Percentiles rank a stretch among this genome's conserved stretches.
Evolutionary conservation across 2,113 vertebrate species (phyloP).

Genomic region (Panthera leo): DNA sequence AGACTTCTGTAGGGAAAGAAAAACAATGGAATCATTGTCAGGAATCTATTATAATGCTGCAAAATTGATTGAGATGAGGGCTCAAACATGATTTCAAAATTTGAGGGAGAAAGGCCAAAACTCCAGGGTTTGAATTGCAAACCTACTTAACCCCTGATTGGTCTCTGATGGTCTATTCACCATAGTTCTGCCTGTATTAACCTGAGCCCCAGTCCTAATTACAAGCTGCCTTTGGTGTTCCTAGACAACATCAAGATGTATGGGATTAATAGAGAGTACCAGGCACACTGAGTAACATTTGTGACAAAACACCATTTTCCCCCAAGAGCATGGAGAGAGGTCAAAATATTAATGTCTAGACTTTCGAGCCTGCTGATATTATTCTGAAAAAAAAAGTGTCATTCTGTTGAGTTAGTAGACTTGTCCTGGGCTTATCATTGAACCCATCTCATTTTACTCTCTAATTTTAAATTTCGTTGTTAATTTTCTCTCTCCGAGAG

Average conservation of each 20-base stretch:
- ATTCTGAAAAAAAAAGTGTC: not conserved
- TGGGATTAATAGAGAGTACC: constrained; percentile 83
- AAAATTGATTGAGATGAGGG: constrained; percentile 77
- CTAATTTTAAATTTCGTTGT: constrained; percentile 42
- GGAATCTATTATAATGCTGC: constrained; percentile 53
- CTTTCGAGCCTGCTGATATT: constrained; percentile 1
- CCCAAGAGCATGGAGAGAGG: constrained; percentile 35
- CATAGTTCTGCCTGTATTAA: constrained; percentile 79
- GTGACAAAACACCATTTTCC: constrained; percentile 68
- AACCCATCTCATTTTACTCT: constrained; percentile 20
- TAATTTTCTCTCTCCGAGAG: constrained; percentile 28
- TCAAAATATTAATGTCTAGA: constrained; percentile 36
- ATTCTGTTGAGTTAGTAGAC: not conserved
- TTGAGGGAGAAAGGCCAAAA: constrained; percentile 74
- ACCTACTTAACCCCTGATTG: constrained; percentile 79
- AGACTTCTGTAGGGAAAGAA: not conserved
- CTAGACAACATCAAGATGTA: constrained; percentile 86
- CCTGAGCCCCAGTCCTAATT: constrained; percentile 79
- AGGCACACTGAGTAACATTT: constrained; percentile 78
- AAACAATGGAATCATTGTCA: constrained; percentile 36
- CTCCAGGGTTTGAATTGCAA: constrained; percentile 80
- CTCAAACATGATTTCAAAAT: constrained; percentile 75
- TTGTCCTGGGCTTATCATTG: not conserved
- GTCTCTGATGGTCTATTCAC: constrained; percentile 79
- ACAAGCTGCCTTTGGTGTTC: constrained; percentile 83